Base-by-base conservation (phyloP, 2,113 vertebrate species). In the Tinamus guttatus region DNA sequence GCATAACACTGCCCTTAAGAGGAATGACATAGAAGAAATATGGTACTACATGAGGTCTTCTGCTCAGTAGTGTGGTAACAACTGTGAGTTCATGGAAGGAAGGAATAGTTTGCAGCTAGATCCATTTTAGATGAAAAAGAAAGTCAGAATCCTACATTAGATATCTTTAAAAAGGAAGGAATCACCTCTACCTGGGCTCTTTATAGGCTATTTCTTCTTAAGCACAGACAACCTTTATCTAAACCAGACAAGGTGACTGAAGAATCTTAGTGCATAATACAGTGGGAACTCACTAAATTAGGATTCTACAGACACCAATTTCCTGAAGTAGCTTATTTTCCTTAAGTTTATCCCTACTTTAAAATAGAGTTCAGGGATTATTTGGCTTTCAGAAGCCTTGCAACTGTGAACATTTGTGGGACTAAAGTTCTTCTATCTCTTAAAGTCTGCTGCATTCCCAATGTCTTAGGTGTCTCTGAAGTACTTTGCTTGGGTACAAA, bases 401-500 rank as follows among this genome's bases (percentile, higher is more conserved):
- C 16, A 52, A 64, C 38, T 71, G 45, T 71, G 51, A 75, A 41
- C 65, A 75, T 92, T 43, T 88, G 47, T 79, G 60, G n/a, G 17
- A 81, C 47, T 83, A 52, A 93, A 38, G 34, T 5, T 93, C 18
- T 13, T 95, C 73, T 22, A 58, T 75, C 65, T 56, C 58, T 89
- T 49, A 19, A 75, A 93, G 9, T 58, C 14, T 47, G 67, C 34
- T 75, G 86, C 41, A 19, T 93, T 94, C 69, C 69, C 68, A 62
- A 78, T 93, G 86, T 81, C 34, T 71, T 73, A 84, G 83, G 84
- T 93, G 81, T 38, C 89, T 86, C 56, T 68, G 59, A 89, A 90
- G 83, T 47, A 91, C 93, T 94, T 95, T 92, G 15, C 81, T 76
- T 69, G 65, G 52, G 43, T 94, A 65, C n/a, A 73, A 85, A 92